Base-by-base conservation (phyloP, 2,113 vertebrate genomes). In the Mirza zaza region DNA sequence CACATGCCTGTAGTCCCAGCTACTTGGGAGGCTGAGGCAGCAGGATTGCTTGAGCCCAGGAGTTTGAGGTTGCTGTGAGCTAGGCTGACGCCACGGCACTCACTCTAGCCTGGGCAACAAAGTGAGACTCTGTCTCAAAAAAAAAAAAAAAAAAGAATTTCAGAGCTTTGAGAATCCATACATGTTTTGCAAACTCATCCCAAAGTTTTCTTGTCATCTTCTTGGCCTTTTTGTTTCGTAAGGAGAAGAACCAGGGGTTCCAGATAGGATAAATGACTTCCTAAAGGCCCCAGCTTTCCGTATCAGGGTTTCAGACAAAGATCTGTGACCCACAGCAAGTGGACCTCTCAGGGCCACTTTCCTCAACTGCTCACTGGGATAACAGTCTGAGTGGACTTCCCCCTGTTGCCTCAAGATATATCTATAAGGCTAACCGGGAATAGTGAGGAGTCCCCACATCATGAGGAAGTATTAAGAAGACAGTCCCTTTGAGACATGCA, bases 401-500 rank as follows among this genome's bases (percentile, higher is more conserved):
- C 45, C 87, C 4, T 1, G 7, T 13, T 70, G 36, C 65, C 21
- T 39, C 12, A 2, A 71, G 87, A 45, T 36, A 23, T 12, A 45
- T 55, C 87, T 59, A 2, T 55, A 87, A 88, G 48, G 73, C 91
- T 67, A 52, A 32, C 50, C 21, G 57, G 36, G 50, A 75, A 71
- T 14, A 75, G 57, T 76, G 36, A 79, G 12, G 21, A 89, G 70
- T 95, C 48, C 55, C 84, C 23, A 61, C 67, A 21, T 52, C 0
- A 1, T 6, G 45, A 32, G 77, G 39, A 71, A 11, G 10, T 65
- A 55, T 61, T 80, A 1, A 17, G 95, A 73, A n/a, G 13, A 52
- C 52, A 52, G 27, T 8, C 0, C 15, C 0, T 0, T 0, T n/a
- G 39, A 92, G 48, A 83, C 39, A 42, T 0, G 0, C 57, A 17